These are phyloP conservation scores for Iguana delicatissima DNA, from an alignment of 2,797 vertebrate species.

Conservation along the genomic window DNA sequence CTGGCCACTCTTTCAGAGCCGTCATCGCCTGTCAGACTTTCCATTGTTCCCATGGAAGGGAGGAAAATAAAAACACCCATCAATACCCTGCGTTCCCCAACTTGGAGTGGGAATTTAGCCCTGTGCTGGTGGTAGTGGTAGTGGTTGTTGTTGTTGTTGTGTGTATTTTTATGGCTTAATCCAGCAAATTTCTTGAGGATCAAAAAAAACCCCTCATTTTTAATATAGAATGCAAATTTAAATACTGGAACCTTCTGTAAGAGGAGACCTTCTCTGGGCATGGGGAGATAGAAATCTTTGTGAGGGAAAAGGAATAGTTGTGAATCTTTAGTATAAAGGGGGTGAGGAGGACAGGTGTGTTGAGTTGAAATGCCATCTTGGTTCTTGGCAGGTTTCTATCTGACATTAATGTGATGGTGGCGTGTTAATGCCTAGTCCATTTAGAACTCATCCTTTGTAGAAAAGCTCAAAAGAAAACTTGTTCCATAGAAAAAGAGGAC, in stretches of 20 bases:
- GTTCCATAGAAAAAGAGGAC: not conserved
- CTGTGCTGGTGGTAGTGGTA: too few species aligned
- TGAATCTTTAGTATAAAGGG: not conserved
- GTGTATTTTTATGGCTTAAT: too few species aligned
- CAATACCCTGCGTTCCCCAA: not conserved
- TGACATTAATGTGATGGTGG: not conserved
- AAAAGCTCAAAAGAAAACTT: not conserved
- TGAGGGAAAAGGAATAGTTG: too few species aligned
- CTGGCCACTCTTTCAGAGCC: conserved; percentile 38
- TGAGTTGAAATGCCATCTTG: not conserved
- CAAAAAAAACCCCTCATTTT: not conserved
- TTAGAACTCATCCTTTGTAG: not conserved
- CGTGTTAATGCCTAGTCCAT: not conserved
- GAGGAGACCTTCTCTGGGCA: not conserved
- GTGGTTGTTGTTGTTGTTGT: not conserved
- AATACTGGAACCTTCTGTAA: not conserved
- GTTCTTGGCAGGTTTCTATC: not conserved
- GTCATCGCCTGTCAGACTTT: conserved; percentile 8
- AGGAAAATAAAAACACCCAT: not conserved
- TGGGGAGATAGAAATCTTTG: not conserved
- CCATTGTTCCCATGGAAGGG: not conserved
- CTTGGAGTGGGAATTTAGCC: not conserved
- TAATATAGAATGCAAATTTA: not conserved
- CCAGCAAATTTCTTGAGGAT: not conserved
- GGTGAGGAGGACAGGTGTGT: not conserved